Evolutionary conservation across 2,888 invertebrate species (phyloP).

Genomic region (Tortricodes alternella): DNA sequence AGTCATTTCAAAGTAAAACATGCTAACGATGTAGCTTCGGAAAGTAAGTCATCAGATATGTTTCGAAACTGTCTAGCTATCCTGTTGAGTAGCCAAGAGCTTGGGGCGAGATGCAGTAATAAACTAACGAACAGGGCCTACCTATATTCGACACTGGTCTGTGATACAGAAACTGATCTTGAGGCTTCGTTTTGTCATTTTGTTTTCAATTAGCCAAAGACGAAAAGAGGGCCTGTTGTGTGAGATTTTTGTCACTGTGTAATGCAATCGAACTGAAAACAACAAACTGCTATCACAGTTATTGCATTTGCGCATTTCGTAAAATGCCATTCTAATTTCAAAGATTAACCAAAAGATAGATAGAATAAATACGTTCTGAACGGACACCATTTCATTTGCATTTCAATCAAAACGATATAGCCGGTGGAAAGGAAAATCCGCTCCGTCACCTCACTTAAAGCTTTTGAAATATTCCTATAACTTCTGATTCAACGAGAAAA

Average conservation of each 20-base stretch:
- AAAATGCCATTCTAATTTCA: slow-evolving; percentile 52
- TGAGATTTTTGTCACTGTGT: too few species aligned
- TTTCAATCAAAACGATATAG: slow-evolving; percentile 80
- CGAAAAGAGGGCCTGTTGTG: too few species aligned
- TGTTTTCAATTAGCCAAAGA: too few species aligned
- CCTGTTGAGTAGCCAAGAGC: slow-evolving; percentile 69
- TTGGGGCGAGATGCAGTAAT: slow-evolving; percentile 67
- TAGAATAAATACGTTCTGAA: slow-evolving; percentile 74
- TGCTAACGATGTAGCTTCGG: slow-evolving; percentile 47
- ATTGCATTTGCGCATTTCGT: slow-evolving; percentile 32
- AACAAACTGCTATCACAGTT: slow-evolving; percentile 35
- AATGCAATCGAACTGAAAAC: too few species aligned
- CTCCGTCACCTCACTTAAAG: slow-evolving; percentile 78
- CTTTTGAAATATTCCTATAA: slow-evolving; percentile 82
- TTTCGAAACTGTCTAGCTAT: slow-evolving; percentile 51
- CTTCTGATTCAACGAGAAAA: slow-evolving; percentile 76
- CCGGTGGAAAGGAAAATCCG: slow-evolving; percentile 78
- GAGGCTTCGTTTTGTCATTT: too few species aligned
- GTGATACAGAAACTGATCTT: too few species aligned
- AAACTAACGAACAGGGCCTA: too few species aligned
- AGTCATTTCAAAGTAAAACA: slow-evolving; percentile 49
- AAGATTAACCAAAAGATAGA: slow-evolving; percentile 67
- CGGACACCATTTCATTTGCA: slow-evolving; percentile 79
- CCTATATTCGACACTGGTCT: too few species aligned
- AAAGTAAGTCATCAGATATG: slow-evolving; percentile 61